Base-by-base conservation (phyloP, 2,113 vertebrate genomes). In the Accipiter cooperii region DNA sequence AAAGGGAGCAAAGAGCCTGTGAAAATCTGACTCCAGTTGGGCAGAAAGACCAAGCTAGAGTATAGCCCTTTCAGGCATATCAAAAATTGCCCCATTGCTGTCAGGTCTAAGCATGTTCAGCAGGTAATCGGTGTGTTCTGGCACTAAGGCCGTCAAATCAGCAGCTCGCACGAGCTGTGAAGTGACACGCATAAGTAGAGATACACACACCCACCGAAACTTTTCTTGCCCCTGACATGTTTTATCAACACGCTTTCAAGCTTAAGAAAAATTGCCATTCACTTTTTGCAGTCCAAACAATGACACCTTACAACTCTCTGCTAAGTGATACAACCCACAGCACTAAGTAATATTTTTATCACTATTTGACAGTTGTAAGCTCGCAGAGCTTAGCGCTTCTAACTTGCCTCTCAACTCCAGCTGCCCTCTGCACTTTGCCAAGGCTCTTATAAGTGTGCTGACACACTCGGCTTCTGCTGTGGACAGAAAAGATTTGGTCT, bases 291-390 rank as follows among this genome's bases (percentile, higher is more conserved):
- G 12, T 33, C 44, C 66, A 65, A 5, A 9, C 2, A 4, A 69
- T 36, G 76, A 65, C 84, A 93, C 40, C 77, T 94, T 52, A 21
- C 38, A 52, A 61, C 57, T 73, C 40, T 44, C 87, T 82, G 57
- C 54, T 70, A 51, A 88, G 60, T 17, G 57, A 5, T 33, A 47
- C 61, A 33, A 31, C 34, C 66, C 74, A 14, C 52, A 88, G 77
- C 17, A 29, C 63, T 19, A 29, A 87, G 52, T 36, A 69, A 42
- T 44, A 76, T 64, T 95, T 92, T 96, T 96, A 73, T 76, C 82
- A 69, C 34, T 12, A 3, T 65, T 65, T 91, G 75, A 73, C 78
- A 77, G 42, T 22, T 58, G 44, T 33, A 86, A 80, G 36, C 66
- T 87, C 61, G 38, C 5, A 2, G 44, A 94, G 34, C 24, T 91